These are phyloP conservation scores for Metacarcinus magister DNA, from an alignment of 2,888 invertebrate species.

Conservation along the genomic window DNA sequence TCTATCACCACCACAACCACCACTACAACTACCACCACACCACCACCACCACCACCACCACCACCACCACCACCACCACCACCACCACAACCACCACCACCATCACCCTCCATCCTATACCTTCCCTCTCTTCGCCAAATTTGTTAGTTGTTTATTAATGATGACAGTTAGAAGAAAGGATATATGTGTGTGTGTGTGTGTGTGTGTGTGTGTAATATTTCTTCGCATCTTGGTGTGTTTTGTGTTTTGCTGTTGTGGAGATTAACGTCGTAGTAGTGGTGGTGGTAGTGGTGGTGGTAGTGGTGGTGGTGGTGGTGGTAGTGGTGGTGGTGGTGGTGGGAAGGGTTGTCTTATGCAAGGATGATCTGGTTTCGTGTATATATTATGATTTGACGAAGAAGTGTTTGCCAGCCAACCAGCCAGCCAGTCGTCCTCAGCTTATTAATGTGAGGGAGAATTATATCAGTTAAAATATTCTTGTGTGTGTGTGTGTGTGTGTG, in stretches of 20 bases:
- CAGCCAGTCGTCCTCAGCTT: not conserved
- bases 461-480: not conserved
- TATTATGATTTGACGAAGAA: not conserved
- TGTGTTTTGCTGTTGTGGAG: not conserved
- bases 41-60: no score
- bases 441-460: not conserved
- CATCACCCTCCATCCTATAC: not conserved
- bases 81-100: no score
- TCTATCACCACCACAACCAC: no score
- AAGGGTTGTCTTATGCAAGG: no score
- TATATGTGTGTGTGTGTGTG: no score
- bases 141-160: not conserved
- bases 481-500: not conserved
- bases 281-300: no score
- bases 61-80: no score
- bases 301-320: not conserved
- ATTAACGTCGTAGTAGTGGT: not conserved
- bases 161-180: not conserved
- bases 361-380: not conserved
- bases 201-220: no score
- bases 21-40: no score
- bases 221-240: no score
- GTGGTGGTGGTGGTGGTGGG: no score
- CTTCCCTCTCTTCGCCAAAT: not conserved
- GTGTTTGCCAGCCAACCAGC: not conserved